Evolutionary conservation across 2,113 vertebrate species (phyloP).

Genomic region (Chelonoidis abingdonii): DNA sequence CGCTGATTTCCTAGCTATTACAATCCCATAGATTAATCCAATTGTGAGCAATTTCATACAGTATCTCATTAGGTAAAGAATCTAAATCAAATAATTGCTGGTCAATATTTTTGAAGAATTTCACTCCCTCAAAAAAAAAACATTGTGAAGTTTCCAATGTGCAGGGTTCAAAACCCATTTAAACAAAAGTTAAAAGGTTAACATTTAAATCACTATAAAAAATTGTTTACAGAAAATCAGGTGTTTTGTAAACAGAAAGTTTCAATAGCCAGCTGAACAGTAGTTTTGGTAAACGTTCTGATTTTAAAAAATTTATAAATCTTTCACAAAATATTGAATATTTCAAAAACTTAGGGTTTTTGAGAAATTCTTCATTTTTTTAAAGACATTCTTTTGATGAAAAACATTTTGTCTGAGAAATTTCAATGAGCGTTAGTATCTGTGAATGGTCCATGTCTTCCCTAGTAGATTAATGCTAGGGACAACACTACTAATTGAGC

Average conservation of each 20-base stretch:
- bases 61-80: not conserved
- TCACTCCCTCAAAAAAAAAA: not conserved
- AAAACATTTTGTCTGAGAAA: not conserved
- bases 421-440: not conserved
- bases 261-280: not conserved
- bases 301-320: not conserved
- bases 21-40: accelerated
- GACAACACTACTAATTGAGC: slow-evolving; percentile 11
- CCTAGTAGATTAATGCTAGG: not conserved
- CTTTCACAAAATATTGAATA: not conserved
- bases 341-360: not conserved
- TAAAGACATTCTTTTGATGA: not conserved
- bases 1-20: not conserved
- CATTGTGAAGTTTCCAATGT: not conserved
- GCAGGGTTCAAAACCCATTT: not conserved
- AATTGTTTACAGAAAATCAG: not conserved
- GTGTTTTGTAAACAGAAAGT: not conserved
- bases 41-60: not conserved
- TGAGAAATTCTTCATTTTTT: not conserved
- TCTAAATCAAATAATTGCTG: accelerated
- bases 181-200: not conserved
- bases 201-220: not conserved
- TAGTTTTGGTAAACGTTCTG: not conserved
- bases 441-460: not conserved
- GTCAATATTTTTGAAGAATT: not conserved